Conservation (phyloP, 53 echinoderm and acorn worm genomes). For the Echinarachnius parma region DNA sequence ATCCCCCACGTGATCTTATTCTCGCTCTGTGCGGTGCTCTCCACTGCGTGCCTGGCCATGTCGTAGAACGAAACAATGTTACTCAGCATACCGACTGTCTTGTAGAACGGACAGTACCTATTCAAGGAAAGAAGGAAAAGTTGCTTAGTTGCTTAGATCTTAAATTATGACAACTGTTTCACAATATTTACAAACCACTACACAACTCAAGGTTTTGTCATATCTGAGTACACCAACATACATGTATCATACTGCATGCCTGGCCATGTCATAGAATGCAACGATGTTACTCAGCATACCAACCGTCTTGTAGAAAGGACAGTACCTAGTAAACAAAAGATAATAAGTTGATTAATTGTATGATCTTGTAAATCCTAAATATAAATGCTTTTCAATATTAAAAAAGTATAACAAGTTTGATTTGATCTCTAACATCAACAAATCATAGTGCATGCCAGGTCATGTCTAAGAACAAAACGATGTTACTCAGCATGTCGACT, state of each 20-base stretch:
- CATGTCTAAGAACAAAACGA: slow-evolving; percentile 89
- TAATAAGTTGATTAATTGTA: too few species aligned
- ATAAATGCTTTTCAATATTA: too few species aligned
- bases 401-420: too few species aligned
- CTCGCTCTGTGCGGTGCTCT: slow-evolving; percentile 92
- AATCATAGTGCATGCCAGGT: slow-evolving; percentile 87
- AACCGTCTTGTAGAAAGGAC: slow-evolving; percentile 93
- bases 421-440: too few species aligned
- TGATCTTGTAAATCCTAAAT: too few species aligned
- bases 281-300: slow-evolving; percentile 81
- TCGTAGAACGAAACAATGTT: slow-evolving; percentile 96
- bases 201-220: too few species aligned
- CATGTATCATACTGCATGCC: slow-evolving; percentile 87
- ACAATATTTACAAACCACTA: too few species aligned
- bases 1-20: slow-evolving; percentile 93
- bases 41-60: slow-evolving; percentile 87
- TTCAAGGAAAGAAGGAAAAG: neutral
- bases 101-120: slow-evolving; percentile 98
- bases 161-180: too few species aligned
- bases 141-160: too few species aligned
- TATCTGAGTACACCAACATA: too few species aligned
- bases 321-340: too few species aligned
- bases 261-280: slow-evolving; percentile 79
- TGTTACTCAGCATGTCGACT: slow-evolving; percentile 89
- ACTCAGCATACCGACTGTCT: slow-evolving; percentile 91